A percentile compares a stretch with the other conserved stretches of the same genome.
Evolutionary conservation across 2,113 vertebrate species (phyloP).

Genomic region (Mormyrus lacerda): DNA sequence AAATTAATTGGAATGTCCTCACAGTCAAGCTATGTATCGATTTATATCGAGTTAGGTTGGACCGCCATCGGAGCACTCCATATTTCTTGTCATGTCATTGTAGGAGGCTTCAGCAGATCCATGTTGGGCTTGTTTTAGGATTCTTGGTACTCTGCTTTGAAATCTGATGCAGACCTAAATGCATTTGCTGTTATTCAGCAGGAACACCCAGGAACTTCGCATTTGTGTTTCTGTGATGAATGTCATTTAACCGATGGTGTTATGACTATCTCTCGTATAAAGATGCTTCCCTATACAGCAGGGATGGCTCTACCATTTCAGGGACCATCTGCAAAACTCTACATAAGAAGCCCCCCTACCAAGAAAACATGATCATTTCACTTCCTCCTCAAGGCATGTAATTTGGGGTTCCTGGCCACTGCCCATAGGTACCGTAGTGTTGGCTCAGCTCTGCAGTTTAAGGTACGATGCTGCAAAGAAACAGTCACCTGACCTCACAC

Average conservation of each 20-base stretch:
- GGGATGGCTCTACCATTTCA: background rate
- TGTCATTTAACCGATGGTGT: background rate
- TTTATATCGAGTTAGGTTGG: background rate
- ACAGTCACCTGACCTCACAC: background rate
- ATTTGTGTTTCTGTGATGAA: background rate
- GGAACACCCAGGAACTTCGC: background rate
- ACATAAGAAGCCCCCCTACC: background rate
- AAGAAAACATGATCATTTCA: background rate
- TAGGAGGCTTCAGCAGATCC: background rate
- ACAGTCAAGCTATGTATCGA: background rate
- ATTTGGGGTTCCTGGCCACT: background rate
- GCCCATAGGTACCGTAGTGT: background rate
- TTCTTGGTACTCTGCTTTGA: background rate
- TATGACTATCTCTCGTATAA: background rate
- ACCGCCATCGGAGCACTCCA: background rate
- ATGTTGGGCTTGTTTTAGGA: background rate
- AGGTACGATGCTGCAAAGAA: background rate
- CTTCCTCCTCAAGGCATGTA: background rate
- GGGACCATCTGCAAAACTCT: background rate
- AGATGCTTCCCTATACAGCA: background rate
- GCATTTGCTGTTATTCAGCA: background rate
- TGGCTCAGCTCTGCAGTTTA: background rate
- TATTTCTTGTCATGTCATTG: background rate
- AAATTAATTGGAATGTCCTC: conserved; percentile 2
- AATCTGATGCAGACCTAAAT: background rate